Evolutionary conservation across 2,113 vertebrate species (phyloP).

Genomic region (Machaerirhynchus nigripectus): DNA sequence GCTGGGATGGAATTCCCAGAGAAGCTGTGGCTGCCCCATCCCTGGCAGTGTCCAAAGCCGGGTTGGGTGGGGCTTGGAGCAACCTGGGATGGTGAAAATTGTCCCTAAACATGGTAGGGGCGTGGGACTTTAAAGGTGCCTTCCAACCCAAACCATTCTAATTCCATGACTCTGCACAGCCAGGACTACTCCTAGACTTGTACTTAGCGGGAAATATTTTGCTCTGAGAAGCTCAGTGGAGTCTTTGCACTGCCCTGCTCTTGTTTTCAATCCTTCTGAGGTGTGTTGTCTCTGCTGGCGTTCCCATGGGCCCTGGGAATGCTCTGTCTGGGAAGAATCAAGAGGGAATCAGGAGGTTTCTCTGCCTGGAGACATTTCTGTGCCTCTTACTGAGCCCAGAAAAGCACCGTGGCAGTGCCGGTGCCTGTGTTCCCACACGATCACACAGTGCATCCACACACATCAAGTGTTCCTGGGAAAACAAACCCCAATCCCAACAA

Average conservation of each 20-base stretch:
- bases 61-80: background rate
- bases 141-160: background rate
- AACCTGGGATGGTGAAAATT: fast-evolving
- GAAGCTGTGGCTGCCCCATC: background rate
- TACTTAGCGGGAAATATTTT: background rate
- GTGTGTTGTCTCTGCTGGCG: background rate
- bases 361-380: background rate
- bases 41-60: background rate
- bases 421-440: background rate
- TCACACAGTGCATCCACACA: background rate
- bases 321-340: background rate
- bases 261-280: background rate
- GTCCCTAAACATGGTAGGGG: background rate
- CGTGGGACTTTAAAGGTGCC: background rate
- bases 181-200: background rate
- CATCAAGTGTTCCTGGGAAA: background rate
- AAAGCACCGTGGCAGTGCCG: background rate
- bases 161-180: background rate
- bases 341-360: background rate
- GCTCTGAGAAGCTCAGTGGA: background rate
- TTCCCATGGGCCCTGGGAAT: background rate
- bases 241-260: background rate
- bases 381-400: background rate
- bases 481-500: background rate
- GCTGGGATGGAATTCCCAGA: background rate